These are phyloP conservation scores for Hypotaenidia philippensis DNA, from an alignment of 2,797 vertebrate genomes.

Conservation along the genomic window DNA sequence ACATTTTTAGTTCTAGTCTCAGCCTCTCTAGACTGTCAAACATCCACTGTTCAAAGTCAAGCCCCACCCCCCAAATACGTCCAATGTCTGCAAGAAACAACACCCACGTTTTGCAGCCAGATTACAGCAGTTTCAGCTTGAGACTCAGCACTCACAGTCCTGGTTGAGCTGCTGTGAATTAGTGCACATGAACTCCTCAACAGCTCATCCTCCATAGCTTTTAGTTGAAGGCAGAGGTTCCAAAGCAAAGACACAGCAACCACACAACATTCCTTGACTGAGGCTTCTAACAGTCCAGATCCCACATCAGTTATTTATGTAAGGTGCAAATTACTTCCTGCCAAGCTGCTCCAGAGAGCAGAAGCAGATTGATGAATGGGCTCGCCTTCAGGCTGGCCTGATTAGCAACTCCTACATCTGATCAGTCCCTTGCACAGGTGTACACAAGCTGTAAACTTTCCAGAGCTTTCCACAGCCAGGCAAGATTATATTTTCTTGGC, in stretches of 20 bases:
- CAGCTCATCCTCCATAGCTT: neutral
- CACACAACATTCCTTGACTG: neutral
- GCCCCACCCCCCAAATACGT: neutral
- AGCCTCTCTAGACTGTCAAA: neutral
- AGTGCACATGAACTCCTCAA: neutral
- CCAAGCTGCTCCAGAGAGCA: neutral
- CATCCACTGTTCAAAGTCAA: neutral
- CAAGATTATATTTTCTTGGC: neutral
- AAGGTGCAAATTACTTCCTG: neutral
- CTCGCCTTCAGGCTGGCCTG: neutral
- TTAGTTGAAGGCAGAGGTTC: neutral
- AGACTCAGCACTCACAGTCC: neutral
- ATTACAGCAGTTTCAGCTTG: neutral
- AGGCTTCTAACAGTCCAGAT: neutral
- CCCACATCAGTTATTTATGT: neutral
- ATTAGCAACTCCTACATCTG: neutral
- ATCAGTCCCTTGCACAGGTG: neutral
- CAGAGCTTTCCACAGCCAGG: neutral
- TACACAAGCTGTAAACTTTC: constrained; percentile 5
- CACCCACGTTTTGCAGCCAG: neutral
- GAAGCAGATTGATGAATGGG: neutral
- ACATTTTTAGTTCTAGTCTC: neutral
- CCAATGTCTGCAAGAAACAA: neutral
- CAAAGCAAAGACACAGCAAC: neutral
- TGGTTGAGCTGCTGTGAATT: neutral